phyloP scores from a whole-genome alignment of 2,113 vertebrate species.

The Mobula birostris region DNA sequence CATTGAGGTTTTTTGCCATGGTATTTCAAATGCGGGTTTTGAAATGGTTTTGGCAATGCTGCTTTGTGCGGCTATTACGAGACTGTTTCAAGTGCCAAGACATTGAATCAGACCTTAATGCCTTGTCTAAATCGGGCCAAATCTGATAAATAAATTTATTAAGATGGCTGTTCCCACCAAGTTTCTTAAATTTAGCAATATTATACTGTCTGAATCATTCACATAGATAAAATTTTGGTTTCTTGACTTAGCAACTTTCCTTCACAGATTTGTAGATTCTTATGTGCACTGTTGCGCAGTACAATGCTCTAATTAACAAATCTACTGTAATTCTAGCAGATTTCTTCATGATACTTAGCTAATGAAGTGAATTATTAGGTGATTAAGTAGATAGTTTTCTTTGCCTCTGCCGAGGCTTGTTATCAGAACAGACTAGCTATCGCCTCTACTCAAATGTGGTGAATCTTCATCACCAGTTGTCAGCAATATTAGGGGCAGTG shows the following conservation, averaged over 20 bases:
- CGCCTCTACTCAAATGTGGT: not conserved
- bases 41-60: not conserved
- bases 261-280: not conserved
- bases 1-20: not conserved
- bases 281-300: not conserved
- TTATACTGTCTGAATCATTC: not conserved
- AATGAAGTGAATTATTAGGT: not conserved
- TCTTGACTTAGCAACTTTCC: not conserved
- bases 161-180: not conserved
- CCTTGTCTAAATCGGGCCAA: constrained; percentile 4
- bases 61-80: not conserved
- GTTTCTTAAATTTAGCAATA: not conserved
- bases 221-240: not conserved
- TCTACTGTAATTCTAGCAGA: not conserved
- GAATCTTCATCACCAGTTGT: not conserved
- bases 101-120: constrained; percentile 9
- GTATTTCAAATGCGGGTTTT: constrained; percentile 7
- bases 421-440: not conserved
- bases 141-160: constrained; percentile 1
- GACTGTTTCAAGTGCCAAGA: constrained; percentile 5
- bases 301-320: not conserved
- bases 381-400: not conserved
- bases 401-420: not conserved
- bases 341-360: not conserved
- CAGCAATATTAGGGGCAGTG: not conserved